These are phyloP conservation scores for Drosophila parabipectinata DNA, from an alignment of 1,140 invertebrate species.

Conservation along the genomic window DNA sequence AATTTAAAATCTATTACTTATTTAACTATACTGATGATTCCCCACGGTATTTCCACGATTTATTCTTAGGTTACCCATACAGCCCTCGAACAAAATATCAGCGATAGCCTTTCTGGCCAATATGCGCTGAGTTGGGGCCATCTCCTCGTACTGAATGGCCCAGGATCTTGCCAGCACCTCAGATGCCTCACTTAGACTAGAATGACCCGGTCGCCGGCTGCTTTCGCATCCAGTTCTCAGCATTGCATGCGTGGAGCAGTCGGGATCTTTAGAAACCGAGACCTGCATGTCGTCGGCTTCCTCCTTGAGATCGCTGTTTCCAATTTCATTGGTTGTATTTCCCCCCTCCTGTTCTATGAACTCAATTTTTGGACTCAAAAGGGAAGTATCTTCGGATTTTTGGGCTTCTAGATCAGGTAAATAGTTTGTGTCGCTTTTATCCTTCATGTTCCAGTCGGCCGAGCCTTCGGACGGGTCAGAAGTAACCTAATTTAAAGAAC, in stretches of 20 bases:
- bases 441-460: constrained; percentile 18
- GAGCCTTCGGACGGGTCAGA: constrained; percentile 33
- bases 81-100: constrained; percentile 77
- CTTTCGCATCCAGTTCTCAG: background rate
- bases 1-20: background rate
- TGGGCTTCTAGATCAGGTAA: constrained; percentile 1
- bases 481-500: constrained; percentile 7
- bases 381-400: constrained; percentile 32
- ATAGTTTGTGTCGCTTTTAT: constrained; percentile 4
- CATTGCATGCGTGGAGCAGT: background rate
- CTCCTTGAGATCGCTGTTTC: constrained; percentile 12
- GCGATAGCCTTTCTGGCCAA: constrained; percentile 76
- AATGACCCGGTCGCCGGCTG: constrained; percentile 2
- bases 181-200: constrained; percentile 57
- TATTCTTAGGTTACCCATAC: constrained; percentile 75
- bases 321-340: constrained; percentile 10
- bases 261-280: constrained; percentile 17
- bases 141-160: constrained; percentile 79
- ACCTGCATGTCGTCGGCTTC: constrained; percentile 10
- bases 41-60: constrained; percentile 53
- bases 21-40: constrained; percentile 25
- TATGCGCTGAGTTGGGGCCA: constrained; percentile 66
- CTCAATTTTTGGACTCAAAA: constrained; percentile 67
- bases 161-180: constrained; percentile 73
- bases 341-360: constrained; percentile 54